Evolutionary conservation across 2,113 vertebrate genomes (phyloP).

Genomic region (Tyto alba): DNA sequence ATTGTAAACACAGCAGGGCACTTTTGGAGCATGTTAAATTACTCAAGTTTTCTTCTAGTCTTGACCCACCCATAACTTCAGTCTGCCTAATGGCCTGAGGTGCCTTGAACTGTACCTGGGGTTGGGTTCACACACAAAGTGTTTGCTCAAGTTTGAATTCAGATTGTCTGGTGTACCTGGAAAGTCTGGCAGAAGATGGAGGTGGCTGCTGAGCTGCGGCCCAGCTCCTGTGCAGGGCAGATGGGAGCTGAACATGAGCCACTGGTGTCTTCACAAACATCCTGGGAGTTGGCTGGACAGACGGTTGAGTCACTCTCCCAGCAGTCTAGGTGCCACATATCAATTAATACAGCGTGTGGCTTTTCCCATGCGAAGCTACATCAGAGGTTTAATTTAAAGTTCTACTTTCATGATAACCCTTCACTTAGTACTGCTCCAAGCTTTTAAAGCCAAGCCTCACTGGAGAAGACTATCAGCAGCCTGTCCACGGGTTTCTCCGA

Average conservation of each 20-base stretch:
- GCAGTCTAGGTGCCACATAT: neutral
- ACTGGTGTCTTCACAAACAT: neutral
- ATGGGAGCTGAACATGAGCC: neutral
- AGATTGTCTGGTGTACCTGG: fast-evolving
- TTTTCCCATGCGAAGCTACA: neutral
- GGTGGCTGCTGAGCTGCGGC: neutral
- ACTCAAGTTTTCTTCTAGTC: neutral
- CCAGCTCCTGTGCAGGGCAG: fast-evolving
- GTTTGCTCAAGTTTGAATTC: fast-evolving
- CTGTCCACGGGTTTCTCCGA: fast-evolving
- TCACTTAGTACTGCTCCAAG: neutral
- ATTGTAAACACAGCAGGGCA: neutral
- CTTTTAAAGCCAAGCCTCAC: neutral
- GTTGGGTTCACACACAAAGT: fast-evolving
- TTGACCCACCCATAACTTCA: neutral
- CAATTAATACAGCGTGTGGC: too few relatives aligned
- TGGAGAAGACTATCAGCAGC: neutral
- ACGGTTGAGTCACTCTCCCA: neutral
- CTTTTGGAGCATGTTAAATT: neutral
- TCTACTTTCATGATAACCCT: neutral
- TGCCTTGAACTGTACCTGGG: neutral
- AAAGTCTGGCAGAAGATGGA: neutral
- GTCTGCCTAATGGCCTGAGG: neutral
- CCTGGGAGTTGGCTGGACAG: neutral
- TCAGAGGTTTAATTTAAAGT: neutral